Conservation (phyloP, 92 coral and sea anemone species). For the Siderastrea radians region DNA sequence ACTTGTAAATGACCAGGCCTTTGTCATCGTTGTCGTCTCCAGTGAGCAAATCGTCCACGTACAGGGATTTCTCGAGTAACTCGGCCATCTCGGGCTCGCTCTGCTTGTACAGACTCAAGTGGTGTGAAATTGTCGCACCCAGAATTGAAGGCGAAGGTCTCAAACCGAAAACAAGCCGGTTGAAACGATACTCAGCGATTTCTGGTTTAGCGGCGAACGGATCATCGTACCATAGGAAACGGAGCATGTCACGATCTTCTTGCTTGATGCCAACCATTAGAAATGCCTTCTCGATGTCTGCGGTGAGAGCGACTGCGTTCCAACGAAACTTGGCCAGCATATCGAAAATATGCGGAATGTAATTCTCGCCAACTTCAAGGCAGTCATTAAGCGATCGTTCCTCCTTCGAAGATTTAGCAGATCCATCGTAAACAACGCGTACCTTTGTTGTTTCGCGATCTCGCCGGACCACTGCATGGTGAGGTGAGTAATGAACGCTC, state of each 20-base stretch:
- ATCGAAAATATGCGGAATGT: slow-evolving; percentile 57
- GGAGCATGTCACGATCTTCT: slow-evolving; percentile 66
- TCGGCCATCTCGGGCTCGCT: slow-evolving; percentile 54
- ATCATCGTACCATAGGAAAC: slow-evolving; percentile 67
- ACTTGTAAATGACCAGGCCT: slow-evolving; percentile 40
- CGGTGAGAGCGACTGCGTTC: too few relatives aligned
- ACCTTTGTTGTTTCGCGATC: slow-evolving; percentile 63
- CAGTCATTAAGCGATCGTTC: slow-evolving; percentile 56
- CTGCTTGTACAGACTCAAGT: slow-evolving; percentile 51
- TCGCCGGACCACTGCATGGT: slow-evolving; percentile 57
- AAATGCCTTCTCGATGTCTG: slow-evolving; percentile 61
- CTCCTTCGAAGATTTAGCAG: slow-evolving; percentile 29
- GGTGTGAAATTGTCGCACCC: slow-evolving; percentile 69
- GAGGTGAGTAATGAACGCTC: slow-evolving; percentile 57
- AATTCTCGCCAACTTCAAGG: slow-evolving; percentile 51
- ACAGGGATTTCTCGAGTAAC: slow-evolving; percentile 47
- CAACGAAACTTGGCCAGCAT: slow-evolving; percentile 46
- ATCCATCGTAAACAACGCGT: slow-evolving; percentile 63
- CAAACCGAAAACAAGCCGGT: slow-evolving; percentile 24
- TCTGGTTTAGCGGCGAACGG: too few relatives aligned
- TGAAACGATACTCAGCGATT: too few relatives aligned
- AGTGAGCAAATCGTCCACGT: slow-evolving; percentile 64
- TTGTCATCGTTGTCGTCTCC: slow-evolving; percentile 53
- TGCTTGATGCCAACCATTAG: slow-evolving; percentile 61
- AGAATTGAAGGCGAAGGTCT: slow-evolving; percentile 76